Evolutionary conservation across 2,888 invertebrate species (phyloP).

Genomic region (Melipona bicolor): DNA sequence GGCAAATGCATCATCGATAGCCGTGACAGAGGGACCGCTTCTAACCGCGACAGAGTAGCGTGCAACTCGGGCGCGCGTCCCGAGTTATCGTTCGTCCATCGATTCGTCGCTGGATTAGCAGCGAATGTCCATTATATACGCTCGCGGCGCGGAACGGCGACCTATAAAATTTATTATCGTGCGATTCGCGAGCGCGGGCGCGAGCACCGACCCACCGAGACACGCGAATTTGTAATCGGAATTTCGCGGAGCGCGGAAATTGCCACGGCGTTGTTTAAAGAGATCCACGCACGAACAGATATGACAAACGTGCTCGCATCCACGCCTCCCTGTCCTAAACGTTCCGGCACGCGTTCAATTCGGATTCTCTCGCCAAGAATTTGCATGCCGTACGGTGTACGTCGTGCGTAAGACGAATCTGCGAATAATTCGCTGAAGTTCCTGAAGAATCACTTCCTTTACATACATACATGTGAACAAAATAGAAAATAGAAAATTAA

Average conservation of each 20-base stretch:
- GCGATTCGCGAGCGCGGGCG: not conserved
- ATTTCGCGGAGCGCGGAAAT: constrained; percentile 51
- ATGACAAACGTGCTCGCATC: constrained; percentile 26
- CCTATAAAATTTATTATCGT: constrained; percentile 58
- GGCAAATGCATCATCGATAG: constrained; percentile 69
- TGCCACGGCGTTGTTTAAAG: constrained; percentile 43
- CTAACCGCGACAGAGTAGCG: constrained; percentile 59
- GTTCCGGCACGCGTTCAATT: not conserved
- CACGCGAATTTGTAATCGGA: constrained; percentile 55
- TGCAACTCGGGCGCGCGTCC: constrained; percentile 35
- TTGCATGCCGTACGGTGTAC: not conserved
- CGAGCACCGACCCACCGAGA: constrained; percentile 23
- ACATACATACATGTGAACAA: too few species aligned
- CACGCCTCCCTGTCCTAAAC: not conserved
- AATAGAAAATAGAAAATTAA: too few species aligned
- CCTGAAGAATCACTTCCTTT: too few species aligned
- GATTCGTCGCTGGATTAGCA: constrained; percentile 62
- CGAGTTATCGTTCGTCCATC: constrained; percentile 62
- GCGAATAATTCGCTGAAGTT: too few species aligned
- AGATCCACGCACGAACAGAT: constrained; percentile 9
- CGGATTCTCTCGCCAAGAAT: not conserved
- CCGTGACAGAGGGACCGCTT: constrained; percentile 48
- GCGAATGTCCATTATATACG: constrained; percentile 56
- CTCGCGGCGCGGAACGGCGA: constrained; percentile 39
- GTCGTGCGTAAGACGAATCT: not conserved